Conservation (phyloP, 2,888 invertebrate genomes). For the Anticlea derivata region DNA sequence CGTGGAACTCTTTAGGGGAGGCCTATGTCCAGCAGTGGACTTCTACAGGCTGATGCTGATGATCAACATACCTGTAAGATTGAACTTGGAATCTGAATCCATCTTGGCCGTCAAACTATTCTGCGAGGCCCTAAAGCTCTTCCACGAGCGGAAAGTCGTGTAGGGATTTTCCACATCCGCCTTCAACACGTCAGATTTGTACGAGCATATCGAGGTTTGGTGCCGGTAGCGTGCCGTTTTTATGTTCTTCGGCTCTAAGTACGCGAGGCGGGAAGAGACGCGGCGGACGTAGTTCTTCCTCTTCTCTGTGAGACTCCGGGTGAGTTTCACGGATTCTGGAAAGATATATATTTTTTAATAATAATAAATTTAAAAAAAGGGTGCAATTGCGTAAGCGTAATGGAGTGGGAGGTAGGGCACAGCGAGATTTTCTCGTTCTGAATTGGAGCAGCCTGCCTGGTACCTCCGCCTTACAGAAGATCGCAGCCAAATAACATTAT, state of each 20-base stretch:
- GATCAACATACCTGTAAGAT: slow-evolving; percentile 49
- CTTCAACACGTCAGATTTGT: slow-evolving; percentile 56
- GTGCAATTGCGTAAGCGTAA: too few species aligned
- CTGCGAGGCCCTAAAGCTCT: slow-evolving; percentile 72
- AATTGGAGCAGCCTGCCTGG: too few species aligned
- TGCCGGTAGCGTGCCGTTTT: slow-evolving; percentile 57
- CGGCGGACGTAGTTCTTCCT: slow-evolving; percentile 87
- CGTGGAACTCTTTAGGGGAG: too few species aligned
- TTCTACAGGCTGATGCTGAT: background rate
- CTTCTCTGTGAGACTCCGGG: slow-evolving; percentile 84
- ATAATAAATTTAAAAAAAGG: too few species aligned
- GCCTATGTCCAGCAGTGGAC: too few species aligned
- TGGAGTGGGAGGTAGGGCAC: too few species aligned
- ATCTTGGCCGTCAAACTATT: slow-evolving; percentile 60
- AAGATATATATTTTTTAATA: slow-evolving; percentile 12
- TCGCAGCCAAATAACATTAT: too few species aligned
- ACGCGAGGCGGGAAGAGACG: slow-evolving; percentile 83
- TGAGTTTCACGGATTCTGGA: slow-evolving; percentile 79
- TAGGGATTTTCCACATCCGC: slow-evolving; percentile 60
- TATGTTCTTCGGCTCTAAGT: slow-evolving; percentile 62
- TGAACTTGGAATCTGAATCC: slow-evolving; percentile 63
- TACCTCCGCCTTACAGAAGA: too few species aligned
- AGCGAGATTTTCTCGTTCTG: too few species aligned
- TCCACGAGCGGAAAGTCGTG: slow-evolving; percentile 76
- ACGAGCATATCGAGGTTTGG: slow-evolving; percentile 72